Percentiles rank a stretch among this genome's conserved stretches.
Conservation (phyloP, 53 echinoderm and acorn worm genomes). For the Paracentrotus lividus region DNA sequence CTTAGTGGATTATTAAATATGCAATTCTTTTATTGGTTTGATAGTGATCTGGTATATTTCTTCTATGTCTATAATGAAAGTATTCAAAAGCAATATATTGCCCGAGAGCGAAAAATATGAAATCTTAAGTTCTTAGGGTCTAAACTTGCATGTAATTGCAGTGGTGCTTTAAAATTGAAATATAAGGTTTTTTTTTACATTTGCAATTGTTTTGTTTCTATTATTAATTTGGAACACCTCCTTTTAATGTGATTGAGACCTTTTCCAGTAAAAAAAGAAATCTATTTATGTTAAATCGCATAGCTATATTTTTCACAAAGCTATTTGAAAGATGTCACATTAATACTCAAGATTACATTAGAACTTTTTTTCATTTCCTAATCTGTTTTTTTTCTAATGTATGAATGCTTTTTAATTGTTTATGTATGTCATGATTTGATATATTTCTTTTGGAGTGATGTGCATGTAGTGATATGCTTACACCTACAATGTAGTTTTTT, state of each 20-base stretch:
- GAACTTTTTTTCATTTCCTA: neutral
- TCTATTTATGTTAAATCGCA: neutral
- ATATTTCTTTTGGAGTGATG: conserved; percentile 1
- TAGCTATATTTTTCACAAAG: neutral
- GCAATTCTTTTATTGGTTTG: neutral
- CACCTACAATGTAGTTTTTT: neutral
- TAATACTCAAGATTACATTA: neutral
- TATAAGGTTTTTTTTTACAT: neutral
- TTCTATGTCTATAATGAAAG: neutral
- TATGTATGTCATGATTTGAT: neutral
- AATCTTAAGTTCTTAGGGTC: neutral
- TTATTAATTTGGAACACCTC: neutral
- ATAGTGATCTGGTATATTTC: neutral
- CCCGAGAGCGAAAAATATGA: neutral
- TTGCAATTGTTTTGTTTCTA: neutral
- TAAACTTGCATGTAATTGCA: conserved; percentile 27
- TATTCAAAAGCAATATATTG: neutral
- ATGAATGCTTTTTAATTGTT: neutral
- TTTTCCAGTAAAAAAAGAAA: too few relatives aligned
- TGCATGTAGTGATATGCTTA: conserved; percentile 43
- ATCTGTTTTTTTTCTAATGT: neutral
- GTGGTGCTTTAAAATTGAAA: neutral
- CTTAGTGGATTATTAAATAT: neutral
- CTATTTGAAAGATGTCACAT: neutral
- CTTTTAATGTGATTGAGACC: neutral